A percentile compares a stretch with the other conserved stretches of the same genome.
Evolutionary conservation across 1,140 invertebrate species (phyloP).

Genomic region (Pogonomyrmex barbatus): DNA sequence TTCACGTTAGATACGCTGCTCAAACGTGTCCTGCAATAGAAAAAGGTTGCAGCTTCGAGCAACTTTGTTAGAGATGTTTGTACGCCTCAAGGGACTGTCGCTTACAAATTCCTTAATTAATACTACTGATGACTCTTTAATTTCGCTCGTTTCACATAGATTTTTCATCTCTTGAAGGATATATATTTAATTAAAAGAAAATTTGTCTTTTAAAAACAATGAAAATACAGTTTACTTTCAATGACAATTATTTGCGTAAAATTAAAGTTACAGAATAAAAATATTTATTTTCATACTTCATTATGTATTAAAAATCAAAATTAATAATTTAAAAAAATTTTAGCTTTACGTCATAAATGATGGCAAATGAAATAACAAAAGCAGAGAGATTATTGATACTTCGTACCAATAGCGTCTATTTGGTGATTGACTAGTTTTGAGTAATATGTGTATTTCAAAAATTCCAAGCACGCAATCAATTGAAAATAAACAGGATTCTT

Average conservation of each 20-base stretch:
- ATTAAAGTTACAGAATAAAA: slow-evolving; percentile 30
- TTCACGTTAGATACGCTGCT: slow-evolving; percentile 61
- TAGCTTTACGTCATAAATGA: slow-evolving; percentile 78
- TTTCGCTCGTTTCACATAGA: neutral
- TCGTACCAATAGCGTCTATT: slow-evolving; percentile 72
- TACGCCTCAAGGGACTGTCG: neutral
- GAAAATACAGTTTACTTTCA: neutral
- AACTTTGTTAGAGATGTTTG: slow-evolving; percentile 50
- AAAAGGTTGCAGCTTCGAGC: slow-evolving; percentile 25
- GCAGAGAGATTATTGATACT: slow-evolving; percentile 76
- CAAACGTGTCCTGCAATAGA: slow-evolving; percentile 58
- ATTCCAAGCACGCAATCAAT: slow-evolving; percentile 70
- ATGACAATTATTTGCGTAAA: neutral
- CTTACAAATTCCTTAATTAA: slow-evolving; percentile 74
- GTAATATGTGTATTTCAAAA: slow-evolving; percentile 73
- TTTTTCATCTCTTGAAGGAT: neutral
- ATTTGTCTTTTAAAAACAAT: neutral
- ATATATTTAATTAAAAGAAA: slow-evolving; percentile 2
- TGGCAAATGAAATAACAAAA: slow-evolving; percentile 76
- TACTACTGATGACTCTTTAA: slow-evolving; percentile 50
- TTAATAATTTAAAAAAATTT: slow-evolving; percentile 79
- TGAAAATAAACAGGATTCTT: slow-evolving; percentile 71
- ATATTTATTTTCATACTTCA: slow-evolving; percentile 58
- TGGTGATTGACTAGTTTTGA: slow-evolving; percentile 77
- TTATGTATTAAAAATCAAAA: slow-evolving; percentile 78